Base-by-base conservation (phyloP, 1,140 invertebrate genomes). In the Papilio machaon region DNA sequence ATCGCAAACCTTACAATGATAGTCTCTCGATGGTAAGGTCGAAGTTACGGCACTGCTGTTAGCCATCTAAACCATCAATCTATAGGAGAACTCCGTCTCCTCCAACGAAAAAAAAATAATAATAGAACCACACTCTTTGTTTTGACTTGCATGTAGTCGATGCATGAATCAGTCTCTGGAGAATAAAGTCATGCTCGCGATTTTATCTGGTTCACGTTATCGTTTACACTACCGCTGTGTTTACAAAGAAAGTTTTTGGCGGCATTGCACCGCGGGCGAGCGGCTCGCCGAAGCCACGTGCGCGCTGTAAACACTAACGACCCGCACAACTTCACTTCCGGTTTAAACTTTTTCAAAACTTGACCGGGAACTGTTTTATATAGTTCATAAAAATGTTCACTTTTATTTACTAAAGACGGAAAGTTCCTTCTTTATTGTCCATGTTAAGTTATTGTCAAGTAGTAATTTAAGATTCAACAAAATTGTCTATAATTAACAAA, bases 1-100 rank as follows among this genome's bases (percentile, higher is more conserved):
- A 84, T 96, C 96, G 94, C 97, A 97, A 90, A 97, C 96, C 88
- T 97, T 96, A 93, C 97, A 98, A 84, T 96, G 95, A 86, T 95
- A 95, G 80, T 96, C 94, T 85, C 91, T 95, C 85, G 93, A 91
- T 90, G 85, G 91, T 84, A 92, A 92, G 85, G 87, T 94, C 87
- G 94, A 91, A 87, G 95, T 91, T 82, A 90, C 92, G 85, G 84
- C 90, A 94, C 87, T 95, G 92, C 90, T 96, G 95, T 95, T 95
- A 91, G 94, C 95, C 95, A 95, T 95, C 91, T 94, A 94, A 91
- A 86, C 88, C 92, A 93, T 93, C 85, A 91, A 93, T 91, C 90
- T 85, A 90, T 85, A 67, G 91, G 91, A 90, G 90, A 90, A 80
- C 91, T 87, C 88, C 91, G 92, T 91, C 91, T 94, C 90, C 91